Base-by-base conservation (phyloP, 2,113 vertebrate species). In the Bubo bubo region DNA sequence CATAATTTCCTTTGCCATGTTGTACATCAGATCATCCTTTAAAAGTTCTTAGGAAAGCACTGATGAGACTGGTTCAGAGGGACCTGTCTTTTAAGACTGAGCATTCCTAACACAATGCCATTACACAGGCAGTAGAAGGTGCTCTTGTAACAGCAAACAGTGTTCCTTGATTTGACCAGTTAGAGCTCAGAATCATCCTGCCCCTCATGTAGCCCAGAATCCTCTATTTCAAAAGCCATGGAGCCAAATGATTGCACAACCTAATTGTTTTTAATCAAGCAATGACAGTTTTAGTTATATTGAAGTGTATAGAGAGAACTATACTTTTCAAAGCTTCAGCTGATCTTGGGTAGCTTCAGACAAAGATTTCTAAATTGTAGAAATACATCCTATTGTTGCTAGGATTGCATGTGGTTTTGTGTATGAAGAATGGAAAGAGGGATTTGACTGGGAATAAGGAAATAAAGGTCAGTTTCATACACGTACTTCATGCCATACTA, bases 41-140 rank as follows among this genome's bases (percentile, higher is more conserved):
- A 75, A 21, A 49, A 37, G 9, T 28, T 90, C 76, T 67, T 49
- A 14, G 60, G 56, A 60, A 75, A 52, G 30, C 52, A 60, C 59
- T 37, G 39, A 7, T 83, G 50, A 45, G n/a, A 49, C 66, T 56
- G 47, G 7, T 67, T 74, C 60, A 19, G 60, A 39, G 12, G 28
- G 47, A 74, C 43, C 37, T 10, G 19, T 4, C 50, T 53, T 93
- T 55, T 50, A n/a, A 62, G 49, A n/a, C 58, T 23, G 63, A 75
- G 30, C 58, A 47, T 68, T 74, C 75, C 70, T 63, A 41, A n/a
- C 20, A 58, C 72, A 90, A 2, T 93, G 80, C 41, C 71, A 23
- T 88, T 41, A 56, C 75, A 14, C 84, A 74, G 58, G 50, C 94
- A 95, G 95, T 63, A 97, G 96, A 92, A 97, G 95, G 95, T 95